phyloP scores from a whole-genome alignment of 2,888 invertebrate species.

The Geophilus truncorum region DNA sequence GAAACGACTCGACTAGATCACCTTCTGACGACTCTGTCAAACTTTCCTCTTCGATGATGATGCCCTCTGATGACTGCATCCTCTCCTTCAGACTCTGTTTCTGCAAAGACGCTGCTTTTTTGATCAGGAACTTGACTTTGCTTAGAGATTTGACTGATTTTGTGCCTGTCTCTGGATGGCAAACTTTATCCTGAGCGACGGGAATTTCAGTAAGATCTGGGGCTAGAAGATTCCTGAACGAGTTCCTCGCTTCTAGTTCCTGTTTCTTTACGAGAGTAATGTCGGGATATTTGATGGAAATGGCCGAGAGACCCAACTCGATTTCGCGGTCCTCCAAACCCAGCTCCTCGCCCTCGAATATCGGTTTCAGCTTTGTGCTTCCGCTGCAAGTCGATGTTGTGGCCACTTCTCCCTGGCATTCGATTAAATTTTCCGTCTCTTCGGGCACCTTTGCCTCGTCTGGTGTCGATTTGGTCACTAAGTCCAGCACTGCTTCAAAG shows the following conservation, averaged over 20 bases:
- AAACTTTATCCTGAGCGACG: background rate
- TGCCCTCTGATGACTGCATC: background rate
- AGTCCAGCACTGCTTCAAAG: background rate
- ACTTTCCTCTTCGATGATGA: background rate
- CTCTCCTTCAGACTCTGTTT: background rate
- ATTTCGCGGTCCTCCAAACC: background rate
- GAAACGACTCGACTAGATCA: background rate
- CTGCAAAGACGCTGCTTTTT: background rate
- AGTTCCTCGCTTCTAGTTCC: background rate
- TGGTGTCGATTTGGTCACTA: background rate
- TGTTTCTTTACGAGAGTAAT: background rate
- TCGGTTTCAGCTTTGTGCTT: background rate
- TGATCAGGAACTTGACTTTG: background rate
- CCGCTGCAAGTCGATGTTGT: background rate
- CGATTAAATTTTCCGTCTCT: background rate
- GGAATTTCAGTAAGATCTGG: background rate
- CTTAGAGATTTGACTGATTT: background rate
- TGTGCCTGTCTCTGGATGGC: background rate
- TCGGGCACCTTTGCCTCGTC: background rate
- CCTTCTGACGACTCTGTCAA: background rate
- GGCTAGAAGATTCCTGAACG: background rate
- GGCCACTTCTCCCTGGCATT: background rate
- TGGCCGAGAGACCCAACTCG: background rate
- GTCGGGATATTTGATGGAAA: background rate
- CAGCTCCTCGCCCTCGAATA: background rate